phyloP scores from a whole-genome alignment of 1,140 invertebrate species.

The Drosophila elegans region DNA sequence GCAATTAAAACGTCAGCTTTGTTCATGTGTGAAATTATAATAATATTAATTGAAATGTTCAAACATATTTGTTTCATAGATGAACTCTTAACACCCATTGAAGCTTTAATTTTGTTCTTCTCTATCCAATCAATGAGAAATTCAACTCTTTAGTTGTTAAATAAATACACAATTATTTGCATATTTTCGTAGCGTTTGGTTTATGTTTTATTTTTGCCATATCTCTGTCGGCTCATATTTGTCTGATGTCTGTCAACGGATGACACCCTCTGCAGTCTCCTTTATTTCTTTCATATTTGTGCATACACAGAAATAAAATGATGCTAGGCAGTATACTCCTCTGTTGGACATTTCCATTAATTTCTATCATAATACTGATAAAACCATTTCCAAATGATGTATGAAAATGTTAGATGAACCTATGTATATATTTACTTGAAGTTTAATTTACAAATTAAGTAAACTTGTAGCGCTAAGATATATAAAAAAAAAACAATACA shows the following conservation, averaged over 20 bases:
- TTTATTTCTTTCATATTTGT: constrained; percentile 7
- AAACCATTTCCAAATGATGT: too few species aligned
- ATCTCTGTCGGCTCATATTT: constrained; percentile 1
- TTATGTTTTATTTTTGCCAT: background rate
- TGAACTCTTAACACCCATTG: background rate
- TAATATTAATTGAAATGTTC: background rate
- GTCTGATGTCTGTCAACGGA: constrained; percentile 4
- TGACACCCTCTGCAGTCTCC: background rate
- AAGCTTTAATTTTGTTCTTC: background rate
- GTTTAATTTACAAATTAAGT: too few species aligned
- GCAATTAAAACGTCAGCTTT: too few species aligned
- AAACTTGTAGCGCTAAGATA: too few species aligned
- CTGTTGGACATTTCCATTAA: too few species aligned
- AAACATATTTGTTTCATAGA: background rate
- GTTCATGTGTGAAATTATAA: background rate
- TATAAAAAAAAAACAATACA: too few species aligned
- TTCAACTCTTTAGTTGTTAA: background rate
- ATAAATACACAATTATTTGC: background rate
- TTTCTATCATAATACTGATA: too few species aligned
- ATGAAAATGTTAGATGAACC: too few species aligned
- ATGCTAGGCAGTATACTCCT: too few species aligned
- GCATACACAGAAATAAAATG: constrained; percentile 9
- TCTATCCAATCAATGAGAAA: background rate
- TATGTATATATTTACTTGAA: too few species aligned
- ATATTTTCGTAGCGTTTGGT: background rate